phyloP scores from a whole-genome alignment of 2,888 invertebrate species.

The Teleogryllus oceanicus region DNA sequence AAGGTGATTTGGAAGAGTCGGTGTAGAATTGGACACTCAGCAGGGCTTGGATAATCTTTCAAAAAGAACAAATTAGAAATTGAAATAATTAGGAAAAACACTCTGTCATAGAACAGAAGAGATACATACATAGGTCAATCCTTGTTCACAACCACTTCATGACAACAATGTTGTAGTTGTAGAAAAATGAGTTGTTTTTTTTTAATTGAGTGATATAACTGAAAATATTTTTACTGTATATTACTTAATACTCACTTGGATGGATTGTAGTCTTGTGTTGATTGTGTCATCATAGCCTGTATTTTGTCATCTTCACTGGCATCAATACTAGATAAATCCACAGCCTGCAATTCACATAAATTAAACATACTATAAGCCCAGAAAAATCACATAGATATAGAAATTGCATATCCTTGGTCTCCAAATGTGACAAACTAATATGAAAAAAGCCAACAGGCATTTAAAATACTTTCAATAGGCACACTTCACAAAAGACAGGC shows the following conservation, averaged over 20 bases:
- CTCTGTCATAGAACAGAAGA: too few relatives aligned
- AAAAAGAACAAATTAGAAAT: too few relatives aligned
- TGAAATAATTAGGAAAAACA: too few relatives aligned
- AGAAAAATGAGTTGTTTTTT: background rate
- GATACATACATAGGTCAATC: too few relatives aligned
- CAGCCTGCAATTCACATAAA: conserved; percentile 47
- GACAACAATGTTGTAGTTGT: background rate
- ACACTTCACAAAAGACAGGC: background rate
- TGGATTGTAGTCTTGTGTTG: conserved; percentile 94
- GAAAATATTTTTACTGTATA: conserved; percentile 31
- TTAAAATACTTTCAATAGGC: background rate
- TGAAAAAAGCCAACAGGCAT: background rate
- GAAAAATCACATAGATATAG: background rate
- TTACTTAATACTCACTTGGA: conserved; percentile 71
- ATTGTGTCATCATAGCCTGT: conserved; percentile 95
- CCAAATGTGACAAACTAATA: background rate
- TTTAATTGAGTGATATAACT: too few relatives aligned
- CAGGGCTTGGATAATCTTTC: too few relatives aligned
- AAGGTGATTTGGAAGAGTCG: too few relatives aligned
- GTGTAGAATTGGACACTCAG: too few relatives aligned
- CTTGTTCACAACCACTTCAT: too few relatives aligned
- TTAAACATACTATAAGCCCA: background rate
- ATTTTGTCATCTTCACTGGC: conserved; percentile 97
- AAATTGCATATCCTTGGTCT: background rate
- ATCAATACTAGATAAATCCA: conserved; percentile 84